Base-by-base conservation (phyloP, 2,797 vertebrate genomes). In the Liasis olivaceus region DNA sequence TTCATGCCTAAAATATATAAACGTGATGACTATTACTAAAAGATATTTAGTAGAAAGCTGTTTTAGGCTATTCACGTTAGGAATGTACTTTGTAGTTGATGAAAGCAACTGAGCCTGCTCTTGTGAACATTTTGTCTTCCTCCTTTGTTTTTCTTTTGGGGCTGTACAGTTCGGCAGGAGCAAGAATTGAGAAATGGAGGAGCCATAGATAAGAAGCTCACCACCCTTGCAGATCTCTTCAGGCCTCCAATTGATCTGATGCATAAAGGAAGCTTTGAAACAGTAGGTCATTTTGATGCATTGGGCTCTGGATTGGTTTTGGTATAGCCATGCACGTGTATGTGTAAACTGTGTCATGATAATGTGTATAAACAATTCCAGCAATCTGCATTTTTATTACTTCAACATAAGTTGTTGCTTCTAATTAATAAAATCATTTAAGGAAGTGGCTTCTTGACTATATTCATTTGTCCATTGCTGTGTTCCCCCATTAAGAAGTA, bases 201-300 rank as follows among this genome's bases (percentile, higher is more conserved):
- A 12, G 98, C 99, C 0, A 98, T 99, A 97, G 99, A 99, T 97
- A 99, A 99, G 98, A 99, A 99, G 97, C 98, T 99, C 90, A 99
- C 99, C 93, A 99, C 99, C 8, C 97, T 99, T 96, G 99, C 99
- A 90, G 99, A 99, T 97, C 98, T 99, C 66, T 99, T 99, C 97
- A 98, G 99, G 93, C 99, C 99, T 91, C 99, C 99, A 92, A 99
- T 99, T 95, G 99, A 99, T 96, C 98, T 99, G 96, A 99, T 99
- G 99, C 99, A 99, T 98, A 99, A 99, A 98, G 99, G 99, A 97
- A 99, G 99, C 98, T 99, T 99, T 98, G 99, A 99, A 98, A 99
- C 99, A 94, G 99, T 99, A 96, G 98, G 98, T 96, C 92, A 28
- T 59, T 62, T n/a, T 64, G 62, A 0, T 58, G 88, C 26, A 87